These are phyloP conservation scores for Hipposideros larvatus DNA, from an alignment of 2,797 vertebrate genomes.

Conservation along the genomic window DNA sequence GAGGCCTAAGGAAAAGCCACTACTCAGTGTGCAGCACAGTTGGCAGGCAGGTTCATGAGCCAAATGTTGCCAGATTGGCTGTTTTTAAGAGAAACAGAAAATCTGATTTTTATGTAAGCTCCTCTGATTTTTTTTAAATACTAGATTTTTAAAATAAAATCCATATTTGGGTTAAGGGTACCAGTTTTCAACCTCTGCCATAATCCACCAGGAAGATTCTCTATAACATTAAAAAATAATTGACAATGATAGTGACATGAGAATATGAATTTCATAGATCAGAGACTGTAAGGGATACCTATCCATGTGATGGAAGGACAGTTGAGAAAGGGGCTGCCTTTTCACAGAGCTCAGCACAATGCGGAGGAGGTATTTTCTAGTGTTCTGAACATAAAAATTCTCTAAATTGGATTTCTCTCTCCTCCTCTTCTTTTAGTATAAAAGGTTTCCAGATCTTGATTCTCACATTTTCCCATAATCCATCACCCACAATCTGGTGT, in stretches of 20 bases:
- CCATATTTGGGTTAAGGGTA: neutral
- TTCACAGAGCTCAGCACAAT: neutral
- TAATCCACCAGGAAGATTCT: neutral
- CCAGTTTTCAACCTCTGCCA: neutral
- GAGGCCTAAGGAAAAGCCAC: neutral
- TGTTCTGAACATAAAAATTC: neutral
- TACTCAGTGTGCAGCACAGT: neutral
- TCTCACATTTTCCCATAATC: neutral
- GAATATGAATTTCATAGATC: neutral
- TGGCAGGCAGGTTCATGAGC: neutral
- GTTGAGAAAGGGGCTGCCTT: neutral
- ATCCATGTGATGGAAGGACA: neutral
- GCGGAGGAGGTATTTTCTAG: neutral
- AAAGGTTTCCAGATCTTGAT: neutral
- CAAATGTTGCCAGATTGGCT: neutral
- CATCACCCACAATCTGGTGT: neutral
- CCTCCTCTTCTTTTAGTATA: neutral
- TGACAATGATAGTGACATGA: neutral
- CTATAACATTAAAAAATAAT: neutral
- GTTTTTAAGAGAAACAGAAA: slow-evolving; percentile 41
- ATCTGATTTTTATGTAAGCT: slow-evolving; percentile 29
- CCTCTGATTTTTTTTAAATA: neutral
- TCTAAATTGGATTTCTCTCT: neutral
- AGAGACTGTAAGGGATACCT: neutral
- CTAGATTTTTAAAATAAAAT: neutral